phyloP scores from a whole-genome alignment of 1,140 invertebrate genomes.

The Orussus abietinus region DNA sequence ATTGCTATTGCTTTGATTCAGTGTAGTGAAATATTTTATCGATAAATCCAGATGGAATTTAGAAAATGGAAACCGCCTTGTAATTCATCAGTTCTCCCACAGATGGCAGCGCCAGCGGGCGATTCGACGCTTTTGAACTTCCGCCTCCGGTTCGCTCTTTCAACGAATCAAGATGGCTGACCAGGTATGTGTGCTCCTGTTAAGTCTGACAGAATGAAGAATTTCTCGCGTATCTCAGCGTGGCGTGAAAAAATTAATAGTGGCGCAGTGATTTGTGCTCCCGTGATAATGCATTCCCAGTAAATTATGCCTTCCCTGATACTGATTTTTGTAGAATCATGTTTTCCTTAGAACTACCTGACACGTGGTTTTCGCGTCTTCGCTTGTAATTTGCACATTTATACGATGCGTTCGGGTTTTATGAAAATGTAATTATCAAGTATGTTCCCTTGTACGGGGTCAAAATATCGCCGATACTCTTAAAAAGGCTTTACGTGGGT shows the following conservation, averaged over 20 bases:
- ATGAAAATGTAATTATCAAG: background rate
- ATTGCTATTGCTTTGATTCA: too few relatives aligned
- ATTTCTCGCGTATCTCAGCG: constrained; percentile 4
- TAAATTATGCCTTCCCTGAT: background rate
- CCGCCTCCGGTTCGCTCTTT: constrained; percentile 30
- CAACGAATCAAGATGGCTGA: constrained; percentile 37
- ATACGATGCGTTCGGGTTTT: background rate
- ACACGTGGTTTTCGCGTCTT: constrained; percentile 24
- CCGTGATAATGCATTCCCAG: background rate
- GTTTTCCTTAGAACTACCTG: background rate
- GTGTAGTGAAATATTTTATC: too few relatives aligned
- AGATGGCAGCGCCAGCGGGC: too few relatives aligned
- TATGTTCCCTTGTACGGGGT: background rate
- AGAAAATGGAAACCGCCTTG: too few relatives aligned
- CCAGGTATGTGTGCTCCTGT: constrained; percentile 31
- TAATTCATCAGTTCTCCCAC: too few relatives aligned
- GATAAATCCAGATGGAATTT: too few relatives aligned
- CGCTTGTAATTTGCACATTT: too few relatives aligned
- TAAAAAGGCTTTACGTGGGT: background rate
- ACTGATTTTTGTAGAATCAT: constrained; percentile 9
- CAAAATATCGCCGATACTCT: background rate
- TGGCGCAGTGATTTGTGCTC: background rate
- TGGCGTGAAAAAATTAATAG: constrained; percentile 9
- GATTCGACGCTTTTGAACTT: too few relatives aligned
- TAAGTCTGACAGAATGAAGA: constrained; percentile 8